Base-by-base conservation (phyloP, 2,888 invertebrate species). In the Apodemia hepburni region DNA sequence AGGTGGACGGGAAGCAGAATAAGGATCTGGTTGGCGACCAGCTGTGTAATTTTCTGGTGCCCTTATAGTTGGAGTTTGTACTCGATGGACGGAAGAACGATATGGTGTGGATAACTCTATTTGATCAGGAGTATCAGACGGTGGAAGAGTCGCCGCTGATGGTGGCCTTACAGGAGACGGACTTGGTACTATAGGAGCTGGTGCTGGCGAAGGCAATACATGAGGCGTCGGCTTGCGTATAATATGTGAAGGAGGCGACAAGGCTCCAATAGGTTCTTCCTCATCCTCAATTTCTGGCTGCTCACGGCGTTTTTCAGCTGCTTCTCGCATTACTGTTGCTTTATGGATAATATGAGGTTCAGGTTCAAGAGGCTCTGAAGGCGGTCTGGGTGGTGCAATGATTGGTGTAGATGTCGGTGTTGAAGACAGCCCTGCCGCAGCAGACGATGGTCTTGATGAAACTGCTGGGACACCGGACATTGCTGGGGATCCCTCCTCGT, bases 311-410 rank as follows among this genome's bases (percentile, higher is more conserved):
- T 90, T 89, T 69, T 90, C 89, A 29, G 88, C 89, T 49, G 92
- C 92, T 69, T 92, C 92, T 11, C 92, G 84, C 92, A 92, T 92
- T 15, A 92, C 92, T 5, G 92, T 92, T 38, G 92, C 92, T 71
- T 92, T 92, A 69, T 92, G 92, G 58, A 92, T 92, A 64, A 92
- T 90, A 68, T 93, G 93, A 18, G 93, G 87, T 70, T 92, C 91
- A 3, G 93, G 92, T 73, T 92, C 92, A 54, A 92, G 72, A 9
- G 91, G 89, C 68, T 91, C 88, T 0, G 91, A 86, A 0, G 88
- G 86, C 6, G 92, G 92, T 8, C 92, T 85, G 8, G 92, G 90
- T 33, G 92, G 89, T 5, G 85, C 81, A 59, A 80, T 79, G 5
- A 83, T 77, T 7, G 83, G 76, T 33, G 84, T 77, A 57, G 81